phyloP scores from a whole-genome alignment of 2,888 invertebrate species.

The Endotricha flammealis region DNA sequence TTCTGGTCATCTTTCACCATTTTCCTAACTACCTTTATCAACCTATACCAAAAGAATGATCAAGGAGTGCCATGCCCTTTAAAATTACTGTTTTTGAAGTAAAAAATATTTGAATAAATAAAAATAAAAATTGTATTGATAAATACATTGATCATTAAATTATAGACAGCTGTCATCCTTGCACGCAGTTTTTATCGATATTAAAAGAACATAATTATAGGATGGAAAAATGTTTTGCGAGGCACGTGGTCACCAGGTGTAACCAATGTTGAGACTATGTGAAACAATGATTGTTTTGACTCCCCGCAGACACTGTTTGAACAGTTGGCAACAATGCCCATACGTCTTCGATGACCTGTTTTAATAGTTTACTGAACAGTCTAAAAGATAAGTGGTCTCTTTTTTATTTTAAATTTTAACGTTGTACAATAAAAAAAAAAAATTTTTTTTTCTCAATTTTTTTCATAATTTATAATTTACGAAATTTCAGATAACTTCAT shows the following conservation, averaged over 20 bases:
- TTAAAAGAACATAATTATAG: conserved; percentile 18
- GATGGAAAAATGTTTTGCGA: conserved; percentile 3
- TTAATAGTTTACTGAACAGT: neutral
- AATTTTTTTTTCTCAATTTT: no score
- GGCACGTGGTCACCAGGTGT: conserved; percentile 58
- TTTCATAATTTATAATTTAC: no score
- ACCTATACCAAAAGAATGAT: no score
- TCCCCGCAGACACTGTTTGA: conserved; percentile 46
- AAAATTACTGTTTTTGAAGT: no score
- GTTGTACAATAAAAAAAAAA: no score
- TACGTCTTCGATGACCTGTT: conserved; percentile 5
- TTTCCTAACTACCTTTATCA: no score
- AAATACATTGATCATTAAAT: no score
- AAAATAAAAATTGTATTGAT: no score
- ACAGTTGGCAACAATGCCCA: conserved; percentile 57
- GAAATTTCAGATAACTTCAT: no score
- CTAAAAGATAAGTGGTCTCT: conserved; percentile 6
- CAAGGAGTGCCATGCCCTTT: no score
- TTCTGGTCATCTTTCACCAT: no score
- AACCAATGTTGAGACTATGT: conserved; percentile 50
- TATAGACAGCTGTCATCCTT: conserved; percentile 5
- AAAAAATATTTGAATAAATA: no score
- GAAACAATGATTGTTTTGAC: conserved; percentile 68
- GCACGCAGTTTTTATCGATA: conserved; percentile 3
- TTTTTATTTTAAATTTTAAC: neutral